These are phyloP conservation scores for Epinephelus lanceolatus DNA, from an alignment of 2,113 vertebrate species.

Conservation along the genomic window DNA sequence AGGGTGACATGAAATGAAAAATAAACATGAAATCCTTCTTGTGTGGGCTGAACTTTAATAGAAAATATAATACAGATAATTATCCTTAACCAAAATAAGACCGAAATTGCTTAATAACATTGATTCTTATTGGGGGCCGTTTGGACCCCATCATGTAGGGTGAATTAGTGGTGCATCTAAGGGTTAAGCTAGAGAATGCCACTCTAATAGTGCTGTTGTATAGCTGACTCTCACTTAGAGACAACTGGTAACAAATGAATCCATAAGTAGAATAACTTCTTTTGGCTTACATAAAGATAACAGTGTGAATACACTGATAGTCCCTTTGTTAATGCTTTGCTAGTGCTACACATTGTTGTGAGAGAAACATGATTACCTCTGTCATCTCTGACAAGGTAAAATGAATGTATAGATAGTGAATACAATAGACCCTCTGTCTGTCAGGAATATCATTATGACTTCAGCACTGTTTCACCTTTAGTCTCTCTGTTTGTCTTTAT, in stretches of 20 bases:
- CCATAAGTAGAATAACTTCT: not conserved
- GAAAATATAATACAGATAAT: too few species aligned
- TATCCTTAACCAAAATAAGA: too few species aligned
- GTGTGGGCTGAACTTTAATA: too few species aligned
- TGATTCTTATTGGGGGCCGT: too few species aligned
- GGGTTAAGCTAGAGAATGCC: not conserved
- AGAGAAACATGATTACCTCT: not conserved
- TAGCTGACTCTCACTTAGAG: not conserved
- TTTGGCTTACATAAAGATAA: not conserved
- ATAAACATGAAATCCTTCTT: too few species aligned
- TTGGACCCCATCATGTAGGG: too few species aligned
- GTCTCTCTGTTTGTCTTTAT: not conserved
- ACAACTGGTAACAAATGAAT: not conserved
- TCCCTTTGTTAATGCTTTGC: not conserved
- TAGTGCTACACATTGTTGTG: not conserved
- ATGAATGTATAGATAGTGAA: slow-evolving; percentile 7
- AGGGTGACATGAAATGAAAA: too few species aligned
- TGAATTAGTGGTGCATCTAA: too few species aligned
- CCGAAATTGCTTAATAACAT: too few species aligned
- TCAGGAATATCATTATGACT: slow-evolving; percentile 13
- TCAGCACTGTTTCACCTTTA: not conserved
- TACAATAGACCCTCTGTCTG: not conserved
- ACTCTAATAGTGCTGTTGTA: too few species aligned
- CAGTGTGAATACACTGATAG: not conserved
- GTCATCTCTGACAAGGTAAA: not conserved